phyloP scores from a whole-genome alignment of 2,113 vertebrate species.

The Tetrax tetrax region DNA sequence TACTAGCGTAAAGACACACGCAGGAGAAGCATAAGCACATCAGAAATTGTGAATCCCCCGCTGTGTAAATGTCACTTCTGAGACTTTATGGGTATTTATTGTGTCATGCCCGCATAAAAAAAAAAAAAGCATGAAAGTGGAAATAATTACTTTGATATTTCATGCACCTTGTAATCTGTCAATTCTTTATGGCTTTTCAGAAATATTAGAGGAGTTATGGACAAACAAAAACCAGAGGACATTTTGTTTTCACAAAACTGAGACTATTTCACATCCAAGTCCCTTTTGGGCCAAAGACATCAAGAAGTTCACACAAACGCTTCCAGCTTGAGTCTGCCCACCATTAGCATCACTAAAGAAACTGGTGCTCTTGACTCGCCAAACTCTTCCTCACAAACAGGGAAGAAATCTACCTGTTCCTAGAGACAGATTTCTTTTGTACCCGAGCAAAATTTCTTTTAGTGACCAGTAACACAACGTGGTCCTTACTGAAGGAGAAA shows the following conservation, averaged over 20 bases:
- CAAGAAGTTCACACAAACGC: not conserved
- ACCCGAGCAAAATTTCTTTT: not conserved
- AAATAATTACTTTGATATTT: constrained; percentile 46
- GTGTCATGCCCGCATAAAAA: not conserved
- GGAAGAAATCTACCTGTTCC: not conserved
- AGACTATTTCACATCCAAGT: not conserved
- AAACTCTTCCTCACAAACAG: not conserved
- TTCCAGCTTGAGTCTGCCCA: not conserved
- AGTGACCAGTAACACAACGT: not conserved
- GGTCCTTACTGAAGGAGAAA: not conserved
- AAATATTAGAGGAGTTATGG: not conserved
- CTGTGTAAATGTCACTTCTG: not conserved
- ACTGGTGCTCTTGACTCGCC: not conserved
- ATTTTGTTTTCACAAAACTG: not conserved
- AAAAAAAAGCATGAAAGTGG: constrained; percentile 3
- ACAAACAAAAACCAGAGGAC: constrained; percentile 32
- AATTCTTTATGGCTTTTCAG: not conserved
- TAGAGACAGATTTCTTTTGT: not conserved
- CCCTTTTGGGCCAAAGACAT: not conserved
- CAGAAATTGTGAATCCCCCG: not conserved
- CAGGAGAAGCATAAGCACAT: not conserved
- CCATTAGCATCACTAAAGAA: not conserved
- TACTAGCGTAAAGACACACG: not conserved
- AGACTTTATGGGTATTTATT: constrained; percentile 40
- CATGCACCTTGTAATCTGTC: constrained; percentile 24